Evolutionary conservation across 2,888 invertebrate genomes (phyloP).

Genomic region (Entomobrya proxima): DNA sequence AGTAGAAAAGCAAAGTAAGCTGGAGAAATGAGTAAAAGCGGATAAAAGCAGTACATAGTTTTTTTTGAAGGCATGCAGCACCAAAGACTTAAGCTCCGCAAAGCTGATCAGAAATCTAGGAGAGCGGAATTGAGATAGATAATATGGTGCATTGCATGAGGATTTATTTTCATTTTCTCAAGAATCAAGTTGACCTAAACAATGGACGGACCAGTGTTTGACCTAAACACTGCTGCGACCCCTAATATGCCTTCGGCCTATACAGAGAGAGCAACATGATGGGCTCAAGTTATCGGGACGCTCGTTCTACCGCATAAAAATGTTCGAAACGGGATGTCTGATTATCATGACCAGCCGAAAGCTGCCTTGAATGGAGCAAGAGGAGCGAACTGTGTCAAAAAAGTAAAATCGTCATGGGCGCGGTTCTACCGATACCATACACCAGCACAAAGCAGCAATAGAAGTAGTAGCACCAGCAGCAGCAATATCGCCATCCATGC

Average conservation of each 20-base stretch:
- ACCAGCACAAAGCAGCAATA: too few species aligned
- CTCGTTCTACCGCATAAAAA: neutral
- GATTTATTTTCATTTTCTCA: neutral
- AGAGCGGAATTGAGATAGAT: neutral
- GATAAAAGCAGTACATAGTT: slow-evolving; percentile 10
- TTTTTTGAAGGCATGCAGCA: neutral
- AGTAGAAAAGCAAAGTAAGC: neutral
- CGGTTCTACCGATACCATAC: slow-evolving; percentile 67
- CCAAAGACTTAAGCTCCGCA: neutral
- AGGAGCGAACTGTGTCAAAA: slow-evolving; percentile 65
- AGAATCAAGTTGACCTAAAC: slow-evolving; percentile 26
- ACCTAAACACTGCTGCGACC: neutral
- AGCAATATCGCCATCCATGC: slow-evolving; percentile 24
- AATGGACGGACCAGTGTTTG: neutral
- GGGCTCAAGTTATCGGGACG: too few species aligned
- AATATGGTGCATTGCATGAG: slow-evolving; percentile 2
- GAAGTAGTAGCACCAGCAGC: too few species aligned
- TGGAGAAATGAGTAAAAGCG: neutral
- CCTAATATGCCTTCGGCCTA: neutral
- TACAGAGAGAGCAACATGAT: neutral
- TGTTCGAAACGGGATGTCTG: neutral
- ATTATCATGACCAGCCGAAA: neutral
- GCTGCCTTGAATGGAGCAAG: neutral
- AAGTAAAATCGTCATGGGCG: slow-evolving; percentile 68
- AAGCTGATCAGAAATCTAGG: neutral